Evolutionary conservation across 2,888 invertebrate genomes (phyloP), one percentile per base, ranked within the genome.

Genomic region (Hybos culiciformis): DNA sequence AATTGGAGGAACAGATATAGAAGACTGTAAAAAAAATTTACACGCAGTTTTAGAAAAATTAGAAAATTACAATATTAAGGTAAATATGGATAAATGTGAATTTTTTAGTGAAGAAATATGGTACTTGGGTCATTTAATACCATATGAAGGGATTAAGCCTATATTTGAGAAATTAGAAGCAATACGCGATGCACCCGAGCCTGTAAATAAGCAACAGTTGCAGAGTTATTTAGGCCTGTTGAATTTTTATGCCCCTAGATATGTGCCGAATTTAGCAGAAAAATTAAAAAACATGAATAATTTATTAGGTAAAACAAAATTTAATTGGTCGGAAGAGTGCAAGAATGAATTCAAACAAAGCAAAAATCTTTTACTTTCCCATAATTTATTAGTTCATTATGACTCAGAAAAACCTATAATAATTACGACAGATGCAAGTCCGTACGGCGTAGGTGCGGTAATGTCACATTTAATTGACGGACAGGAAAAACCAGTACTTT

Each of bases 231-330:
- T 49, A 34, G 46, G 49, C 2, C 29, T 48, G 15, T 11, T 48
- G 9, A 49, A 48, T 21, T 48, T 40, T 43, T 48, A 48, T 21
- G 36, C 37, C 32, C n/a, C n/a, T n/a, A 29, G 34, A 20, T 48
- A 46, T 40, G 40, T 50, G 32, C 48, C 48, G 14, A 40, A 41
- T 32, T 37, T 45, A 23, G 37, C 48, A n/a, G 15, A 44, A 2
- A 40, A 45, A 39, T 46, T 48, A 42, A 36, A 44, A 18, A 32
- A 44, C 12, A 43, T 53, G 20, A 50, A 53, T 23, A 39, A 48
- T 15, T 42, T 54, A 32, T 26, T 43, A 23, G 37, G 37, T 34
- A 50, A n/a, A n/a, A n/a, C n/a, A n/a, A n/a, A n/a, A n/a, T n/a
- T n/a, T n/a, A n/a, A n/a, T n/a, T 51, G 50, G 46, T 34, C 18